Evolutionary conservation across 37 sponge, comb jelly and placozoan species (phyloP), one percentile per base, ranked within the genome.

Genomic region (Ephydatia muelleri): DNA sequence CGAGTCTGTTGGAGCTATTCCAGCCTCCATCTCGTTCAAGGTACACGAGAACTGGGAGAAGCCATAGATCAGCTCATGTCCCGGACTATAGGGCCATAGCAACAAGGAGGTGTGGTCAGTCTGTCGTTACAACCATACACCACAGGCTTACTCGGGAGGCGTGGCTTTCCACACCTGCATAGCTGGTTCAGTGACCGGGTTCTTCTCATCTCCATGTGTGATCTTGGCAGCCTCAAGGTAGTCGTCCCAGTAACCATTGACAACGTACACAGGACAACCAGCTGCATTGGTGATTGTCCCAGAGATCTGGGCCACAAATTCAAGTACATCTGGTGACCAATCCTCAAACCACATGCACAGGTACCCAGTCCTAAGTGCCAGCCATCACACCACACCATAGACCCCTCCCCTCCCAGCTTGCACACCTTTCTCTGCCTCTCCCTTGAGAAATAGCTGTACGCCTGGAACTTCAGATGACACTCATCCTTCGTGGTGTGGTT

Each of bases 191-290:
- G 87, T 91, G 31, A 73, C 67, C 1, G 67, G 29, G 48, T 85
- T 79, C 77, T 94, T 92, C 29, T 85, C 94, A 12, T 87, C 78
- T 25, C 80, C 80, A 22, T 72, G 39, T 8, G 82, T 29, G 11
- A 96, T 84, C 73, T 81, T 85, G 25, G 92, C 91, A 38, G 72
- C 84, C 38, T 90, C 85, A 49, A 96, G 82, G 49, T 70, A 74
- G 57, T 89, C 90, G 68, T 99, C 99, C 99, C 99, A 99, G 76
- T 93, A 86, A 1, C 99, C 99, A 25, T 83, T 75, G n/a, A 99
- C 35, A n/a, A 90, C 78, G 70, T 87, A 95, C 35, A 75, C 82
- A 0, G 85, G 80, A 22, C 27, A 75, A 21, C 91, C 92, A 74
- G 77, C 13, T 29, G 68, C 70, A 78, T 97, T 93, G 48, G 37